Evolutionary conservation across 1,140 invertebrate species (phyloP), one percentile per base, ranked within the genome.

Genomic region (Helicorthomorpha holstii): DNA sequence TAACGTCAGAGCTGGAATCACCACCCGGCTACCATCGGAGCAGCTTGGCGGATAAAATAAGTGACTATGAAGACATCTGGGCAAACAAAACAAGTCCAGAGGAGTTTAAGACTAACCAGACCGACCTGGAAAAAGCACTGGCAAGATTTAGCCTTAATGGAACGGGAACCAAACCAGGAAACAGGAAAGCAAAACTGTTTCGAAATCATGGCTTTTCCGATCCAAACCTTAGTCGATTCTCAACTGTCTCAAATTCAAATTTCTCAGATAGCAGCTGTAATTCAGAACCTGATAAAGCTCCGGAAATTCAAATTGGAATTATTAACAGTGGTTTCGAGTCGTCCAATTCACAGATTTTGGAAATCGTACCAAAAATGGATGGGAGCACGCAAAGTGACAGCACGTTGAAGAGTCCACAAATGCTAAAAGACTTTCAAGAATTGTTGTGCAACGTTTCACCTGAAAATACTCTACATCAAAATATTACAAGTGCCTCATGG

Each of bases 31-130:
- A 91, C 64, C 89, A 85, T 60, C 74, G 81, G 53, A 90, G 86
- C 63, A 85, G 82, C 3, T 70, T 91, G 4, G 81, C 83, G 44
- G 89, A 94, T 63, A 93, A 92, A 70, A 80, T 87, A 23, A 91
- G 86, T 53, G 90, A 95, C 68, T 95, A 95, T 64, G 89, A 95
- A 69, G 90, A 94, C 64, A 81, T 94, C 55, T 94, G 89, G 89
- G 79, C 77, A 34, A 79, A 76, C 44, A 69, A 70, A 0, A 75
- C 75, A 14, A 51, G 23, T 27, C 74, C 73, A 70, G 46, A 25
- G 48, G 53, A 27, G 50, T 23, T 45, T 4, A 29, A 49, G 14
- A 55, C 50, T 10, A 47, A 16, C 21, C 52, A 49, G 26, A 45
- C 23, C 19, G 49, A 52, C 43, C 41, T 19, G 48, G 49, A 51